Percentiles rank a stretch among this genome's conserved stretches.
These are phyloP conservation scores for Thamnophis elegans DNA, from an alignment of 2,797 vertebrate species.

Conservation along the genomic window DNA sequence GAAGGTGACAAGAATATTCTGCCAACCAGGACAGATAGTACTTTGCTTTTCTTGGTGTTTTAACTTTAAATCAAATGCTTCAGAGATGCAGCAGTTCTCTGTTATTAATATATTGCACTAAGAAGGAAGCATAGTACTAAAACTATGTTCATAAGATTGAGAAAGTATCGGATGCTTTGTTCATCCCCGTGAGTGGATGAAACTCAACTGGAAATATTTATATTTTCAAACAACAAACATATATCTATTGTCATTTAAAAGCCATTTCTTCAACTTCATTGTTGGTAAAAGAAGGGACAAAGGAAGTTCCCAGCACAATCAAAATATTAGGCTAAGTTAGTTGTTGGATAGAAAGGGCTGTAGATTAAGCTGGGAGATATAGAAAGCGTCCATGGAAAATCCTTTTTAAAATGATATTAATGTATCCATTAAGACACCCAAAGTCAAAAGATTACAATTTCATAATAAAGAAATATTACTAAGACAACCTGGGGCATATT, in stretches of 20 bases:
- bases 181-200: background rate
- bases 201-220: background rate
- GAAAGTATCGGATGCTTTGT: background rate
- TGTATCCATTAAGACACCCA: background rate
- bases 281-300: background rate
- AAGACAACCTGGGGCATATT: no score
- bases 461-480: background rate
- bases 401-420: background rate
- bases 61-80: slow-evolving; percentile 3
- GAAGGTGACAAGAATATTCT: slow-evolving; percentile 6
- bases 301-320: background rate
- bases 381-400: background rate
- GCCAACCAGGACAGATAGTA: background rate
- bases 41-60: background rate
- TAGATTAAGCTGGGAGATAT: background rate
- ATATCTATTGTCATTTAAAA: background rate
- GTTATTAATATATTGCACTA: background rate
- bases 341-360: background rate
- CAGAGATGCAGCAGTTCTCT: background rate
- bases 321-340: background rate
- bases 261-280: background rate
- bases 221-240: background rate
- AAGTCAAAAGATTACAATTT: background rate
- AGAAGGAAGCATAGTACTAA: background rate
- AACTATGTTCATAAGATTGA: background rate